Conservation (phyloP, 2,797 vertebrate species). For the Sitta carolinensis region DNA sequence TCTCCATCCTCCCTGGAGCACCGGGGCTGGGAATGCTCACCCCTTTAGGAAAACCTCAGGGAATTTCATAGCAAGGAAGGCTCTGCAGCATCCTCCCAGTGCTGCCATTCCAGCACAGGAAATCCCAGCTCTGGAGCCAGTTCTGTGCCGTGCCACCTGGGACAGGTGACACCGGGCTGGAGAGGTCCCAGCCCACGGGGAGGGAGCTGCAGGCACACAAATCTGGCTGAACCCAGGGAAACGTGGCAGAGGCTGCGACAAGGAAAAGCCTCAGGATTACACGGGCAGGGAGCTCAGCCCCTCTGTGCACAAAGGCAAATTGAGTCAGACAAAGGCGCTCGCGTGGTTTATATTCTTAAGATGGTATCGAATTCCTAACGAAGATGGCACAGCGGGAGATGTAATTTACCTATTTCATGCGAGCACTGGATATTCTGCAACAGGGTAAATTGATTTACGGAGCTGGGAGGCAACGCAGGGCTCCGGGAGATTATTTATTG, state of each 20-base stretch:
- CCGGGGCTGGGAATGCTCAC: no score
- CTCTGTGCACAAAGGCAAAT: neutral
- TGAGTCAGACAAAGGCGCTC: neutral
- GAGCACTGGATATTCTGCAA: neutral
- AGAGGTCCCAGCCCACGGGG: no score
- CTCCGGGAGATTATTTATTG: neutral
- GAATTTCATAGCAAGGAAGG: no score
- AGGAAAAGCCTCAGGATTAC: neutral
- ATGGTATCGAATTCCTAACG: neutral
- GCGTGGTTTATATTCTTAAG: neutral
- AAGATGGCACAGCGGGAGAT: neutral
- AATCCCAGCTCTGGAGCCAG: no score
- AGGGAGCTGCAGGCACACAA: neutral
- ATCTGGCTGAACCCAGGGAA: neutral
- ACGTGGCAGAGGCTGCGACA: fast-evolving
- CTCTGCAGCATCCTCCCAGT: no score
- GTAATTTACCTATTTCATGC: neutral
- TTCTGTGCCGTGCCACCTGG: no score
- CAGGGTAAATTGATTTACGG: neutral
- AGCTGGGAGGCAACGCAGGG: neutral
- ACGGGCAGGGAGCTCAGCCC: neutral
- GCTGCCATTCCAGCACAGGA: no score
- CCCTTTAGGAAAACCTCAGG: no score
- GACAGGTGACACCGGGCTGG: no score
- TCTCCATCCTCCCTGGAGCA: no score